Percentiles rank a stretch among this genome's conserved stretches.
Conservation (phyloP, 1,140 invertebrate species). For the Tenebrio molitor region DNA sequence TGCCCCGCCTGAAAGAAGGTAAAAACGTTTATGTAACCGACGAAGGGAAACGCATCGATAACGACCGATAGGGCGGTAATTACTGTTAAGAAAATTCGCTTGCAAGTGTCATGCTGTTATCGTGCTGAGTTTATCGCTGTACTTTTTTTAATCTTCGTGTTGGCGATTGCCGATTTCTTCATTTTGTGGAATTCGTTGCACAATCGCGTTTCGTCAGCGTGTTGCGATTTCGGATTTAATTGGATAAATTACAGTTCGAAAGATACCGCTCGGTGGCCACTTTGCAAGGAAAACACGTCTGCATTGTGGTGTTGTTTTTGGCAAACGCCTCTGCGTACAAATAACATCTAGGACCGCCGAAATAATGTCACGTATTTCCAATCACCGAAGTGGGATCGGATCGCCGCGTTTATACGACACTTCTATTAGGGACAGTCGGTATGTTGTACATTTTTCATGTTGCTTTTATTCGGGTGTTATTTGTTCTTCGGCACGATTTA, state of each 20-base stretch:
- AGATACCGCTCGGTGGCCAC: not conserved
- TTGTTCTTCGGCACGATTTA: too few relatives aligned
- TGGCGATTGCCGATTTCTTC: not conserved
- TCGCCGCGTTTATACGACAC: not conserved
- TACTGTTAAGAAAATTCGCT: too few relatives aligned
- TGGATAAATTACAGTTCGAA: too few relatives aligned
- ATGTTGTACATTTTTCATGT: not conserved
- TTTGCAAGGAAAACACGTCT: not conserved
- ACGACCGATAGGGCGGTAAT: not conserved
- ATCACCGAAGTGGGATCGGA: not conserved
- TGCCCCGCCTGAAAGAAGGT: not conserved
- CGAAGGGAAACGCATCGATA: not conserved
- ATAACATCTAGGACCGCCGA: not conserved
- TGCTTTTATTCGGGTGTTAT: not conserved
- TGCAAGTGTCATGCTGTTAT: conserved; percentile 18
- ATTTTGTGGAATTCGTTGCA: conserved; percentile 1
- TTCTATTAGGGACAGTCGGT: too few relatives aligned
- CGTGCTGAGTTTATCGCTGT: not conserved
- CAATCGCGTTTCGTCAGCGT: not conserved
- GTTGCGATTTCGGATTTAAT: too few relatives aligned
- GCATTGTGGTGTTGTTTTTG: conserved; percentile 3
- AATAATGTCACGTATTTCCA: conserved; percentile 9
- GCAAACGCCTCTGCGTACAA: not conserved
- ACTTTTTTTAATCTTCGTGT: not conserved
- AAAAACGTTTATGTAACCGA: not conserved